Conservation (phyloP, 1,140 invertebrate genomes). For the Holotrichia oblita region DNA sequence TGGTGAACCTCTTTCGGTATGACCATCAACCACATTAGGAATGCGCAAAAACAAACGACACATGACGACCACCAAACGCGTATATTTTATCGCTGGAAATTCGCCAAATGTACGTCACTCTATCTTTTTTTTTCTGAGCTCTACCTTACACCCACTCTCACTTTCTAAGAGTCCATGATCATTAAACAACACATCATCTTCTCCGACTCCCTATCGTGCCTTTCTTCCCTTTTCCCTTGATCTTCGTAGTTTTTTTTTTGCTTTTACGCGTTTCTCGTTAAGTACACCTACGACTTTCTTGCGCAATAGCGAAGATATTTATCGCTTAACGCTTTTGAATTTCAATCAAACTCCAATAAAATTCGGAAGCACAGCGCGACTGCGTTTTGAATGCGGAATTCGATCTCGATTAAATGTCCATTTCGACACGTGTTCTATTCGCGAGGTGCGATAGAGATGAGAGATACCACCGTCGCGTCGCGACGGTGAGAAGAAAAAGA, state of each 20-base stretch:
- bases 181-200: conserved; percentile 12
- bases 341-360: conserved; percentile 37
- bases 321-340: conserved; percentile 31
- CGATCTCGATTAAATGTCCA: conserved; percentile 30
- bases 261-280: neutral
- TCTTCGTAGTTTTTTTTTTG: neutral
- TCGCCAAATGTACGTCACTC: conserved; percentile 4
- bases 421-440: conserved; percentile 29
- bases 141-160: neutral
- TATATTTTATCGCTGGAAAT: conserved; percentile 36
- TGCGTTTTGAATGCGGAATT: conserved; percentile 23
- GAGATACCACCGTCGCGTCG: neutral
- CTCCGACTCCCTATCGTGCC: neutral
- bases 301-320: conserved; percentile 1
- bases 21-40: neutral
- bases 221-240: neutral
- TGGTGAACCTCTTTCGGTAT: neutral
- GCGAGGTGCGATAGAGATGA: neutral
- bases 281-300: neutral
- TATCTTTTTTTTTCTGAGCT: neutral
- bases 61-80: neutral
- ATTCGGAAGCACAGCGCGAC: neutral
- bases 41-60: conserved; percentile 22
- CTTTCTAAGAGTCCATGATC: conserved; percentile 12
- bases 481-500: neutral